phyloP scores from a whole-genome alignment of 2,888 invertebrate genomes.

The Candidula unifasciata region DNA sequence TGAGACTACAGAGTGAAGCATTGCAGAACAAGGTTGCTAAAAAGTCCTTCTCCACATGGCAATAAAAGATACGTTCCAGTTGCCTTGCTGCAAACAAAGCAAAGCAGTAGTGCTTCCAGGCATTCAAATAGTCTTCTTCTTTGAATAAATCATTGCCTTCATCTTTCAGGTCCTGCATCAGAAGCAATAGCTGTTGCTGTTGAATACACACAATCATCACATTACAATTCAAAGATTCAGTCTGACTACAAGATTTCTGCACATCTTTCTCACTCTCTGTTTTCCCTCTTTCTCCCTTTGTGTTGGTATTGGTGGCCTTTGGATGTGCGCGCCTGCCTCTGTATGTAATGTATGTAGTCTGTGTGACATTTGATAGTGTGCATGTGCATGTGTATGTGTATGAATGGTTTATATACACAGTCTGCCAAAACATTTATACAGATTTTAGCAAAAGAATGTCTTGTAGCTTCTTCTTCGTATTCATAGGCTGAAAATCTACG shows the following conservation, averaged over 20 bases:
- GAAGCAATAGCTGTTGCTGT: slow-evolving; percentile 60
- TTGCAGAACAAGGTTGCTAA: slow-evolving; percentile 71
- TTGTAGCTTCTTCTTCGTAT: no score
- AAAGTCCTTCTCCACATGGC: slow-evolving; percentile 67
- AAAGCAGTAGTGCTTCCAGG: slow-evolving; percentile 69
- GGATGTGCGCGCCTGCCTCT: no score
- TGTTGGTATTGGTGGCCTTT: no score
- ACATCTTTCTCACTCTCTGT: neutral
- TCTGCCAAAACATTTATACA: no score
- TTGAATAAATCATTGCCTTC: slow-evolving; percentile 72
- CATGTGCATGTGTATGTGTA: neutral
- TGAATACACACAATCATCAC: no score
- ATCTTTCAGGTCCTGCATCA: slow-evolving; percentile 71
- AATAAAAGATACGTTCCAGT: slow-evolving; percentile 65
- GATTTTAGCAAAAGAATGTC: no score
- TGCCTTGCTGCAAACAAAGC: slow-evolving; percentile 67
- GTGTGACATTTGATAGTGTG: neutral
- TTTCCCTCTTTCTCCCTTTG: neutral
- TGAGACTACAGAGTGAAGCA: slow-evolving; percentile 70
- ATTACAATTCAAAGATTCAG: no score
- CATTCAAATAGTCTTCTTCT: slow-evolving; percentile 63
- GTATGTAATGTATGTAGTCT: no score
- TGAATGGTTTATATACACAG: no score
- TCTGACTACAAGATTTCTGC: no score
- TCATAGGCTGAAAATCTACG: no score